Evolutionary conservation across 2,113 vertebrate species (phyloP).

Genomic region (Polypterus senegalus): DNA sequence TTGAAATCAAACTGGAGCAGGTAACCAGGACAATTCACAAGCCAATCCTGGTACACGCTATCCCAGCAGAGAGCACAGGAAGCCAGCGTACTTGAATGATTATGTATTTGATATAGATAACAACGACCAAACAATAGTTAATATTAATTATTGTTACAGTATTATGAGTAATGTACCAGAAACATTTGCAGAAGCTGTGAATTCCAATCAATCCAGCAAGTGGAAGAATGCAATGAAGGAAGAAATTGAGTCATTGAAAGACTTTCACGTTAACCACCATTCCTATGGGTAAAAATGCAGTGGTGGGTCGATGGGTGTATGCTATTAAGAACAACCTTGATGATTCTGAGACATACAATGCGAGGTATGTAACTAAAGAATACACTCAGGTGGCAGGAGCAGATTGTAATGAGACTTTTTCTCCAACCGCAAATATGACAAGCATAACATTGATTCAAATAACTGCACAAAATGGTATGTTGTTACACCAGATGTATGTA

Average conservation of each 20-base stretch:
- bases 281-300: slow-evolving; percentile 11
- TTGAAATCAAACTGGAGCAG: too few relatives aligned
- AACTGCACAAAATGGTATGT: slow-evolving; percentile 2
- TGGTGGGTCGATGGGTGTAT: slow-evolving; percentile 16
- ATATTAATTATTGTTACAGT: slow-evolving; percentile 13
- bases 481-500: slow-evolving; percentile 10
- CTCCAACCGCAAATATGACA: slow-evolving; percentile 11
- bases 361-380: too few relatives aligned
- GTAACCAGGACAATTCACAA: too few relatives aligned
- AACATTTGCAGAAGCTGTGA: slow-evolving; percentile 11
- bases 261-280: slow-evolving; percentile 10
- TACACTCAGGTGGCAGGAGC: slow-evolving; percentile 9
- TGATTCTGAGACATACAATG: slow-evolving; percentile 15
- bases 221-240: slow-evolving; percentile 17
- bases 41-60: too few relatives aligned
- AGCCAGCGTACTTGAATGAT: too few relatives aligned
- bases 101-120: too few relatives aligned
- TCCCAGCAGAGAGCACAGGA: too few relatives aligned
- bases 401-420: slow-evolving; percentile 15
- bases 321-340: slow-evolving; percentile 4
- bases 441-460: slow-evolving; percentile 10
- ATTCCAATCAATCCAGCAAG: slow-evolving; percentile 8
- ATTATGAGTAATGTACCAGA: slow-evolving; percentile 7
- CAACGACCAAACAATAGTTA: too few relatives aligned
- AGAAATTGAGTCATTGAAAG: slow-evolving; percentile 14